Base-by-base conservation (phyloP, 2,113 vertebrate species). In the Oplegnathus fasciatus region DNA sequence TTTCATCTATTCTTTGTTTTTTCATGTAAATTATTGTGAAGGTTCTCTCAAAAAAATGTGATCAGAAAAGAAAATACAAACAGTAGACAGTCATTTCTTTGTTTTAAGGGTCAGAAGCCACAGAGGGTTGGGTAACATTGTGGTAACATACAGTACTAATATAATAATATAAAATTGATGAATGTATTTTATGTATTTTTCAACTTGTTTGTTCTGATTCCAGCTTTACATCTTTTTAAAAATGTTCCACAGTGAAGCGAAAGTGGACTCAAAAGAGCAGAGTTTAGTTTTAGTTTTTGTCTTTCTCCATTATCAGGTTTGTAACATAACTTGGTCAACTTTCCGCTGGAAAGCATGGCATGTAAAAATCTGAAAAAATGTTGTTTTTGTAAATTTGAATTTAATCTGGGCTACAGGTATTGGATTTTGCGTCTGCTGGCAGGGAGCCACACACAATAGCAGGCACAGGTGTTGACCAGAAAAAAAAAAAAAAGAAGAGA, bases 381-480 rank as follows among this genome's bases (percentile, higher is more conserved):
- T 83, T 85, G 83, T 89, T 92, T 86, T 90, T 80, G 85, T 80
- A 42, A 48, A 88, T 93, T 80, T 88, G 86, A 84, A 89, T 93
- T 79, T 80, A 88, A 86, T 86, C 75, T 83, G 83, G 84, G 79
- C 89, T 79, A 84, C 86, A 90, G 86, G 87, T 93, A 88, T 88
- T 82, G 80, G 83, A 70, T 86, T 83, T 61, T 86, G 83, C 73
- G 86, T 64, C 57, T 80, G 82, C 86, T 93, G 93, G 92, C 91
- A 90, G 77, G 64, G 64, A 88, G 90, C 92, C 91, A 88, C 87
- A 48, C 79, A 83, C 83, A 88, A 78, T 86, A 73, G 75, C 85
- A 85, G 82, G 90, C 92, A 90, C 92, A 94, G 93, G 92, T 93
- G 92, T 87, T 85, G 88, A 86, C 67, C 85, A 88, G 68, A 46